Percentiles rank a stretch among this genome's conserved stretches.
phyloP scores from a whole-genome alignment of 1,140 invertebrate species.

The Magallana ariakensis region DNA sequence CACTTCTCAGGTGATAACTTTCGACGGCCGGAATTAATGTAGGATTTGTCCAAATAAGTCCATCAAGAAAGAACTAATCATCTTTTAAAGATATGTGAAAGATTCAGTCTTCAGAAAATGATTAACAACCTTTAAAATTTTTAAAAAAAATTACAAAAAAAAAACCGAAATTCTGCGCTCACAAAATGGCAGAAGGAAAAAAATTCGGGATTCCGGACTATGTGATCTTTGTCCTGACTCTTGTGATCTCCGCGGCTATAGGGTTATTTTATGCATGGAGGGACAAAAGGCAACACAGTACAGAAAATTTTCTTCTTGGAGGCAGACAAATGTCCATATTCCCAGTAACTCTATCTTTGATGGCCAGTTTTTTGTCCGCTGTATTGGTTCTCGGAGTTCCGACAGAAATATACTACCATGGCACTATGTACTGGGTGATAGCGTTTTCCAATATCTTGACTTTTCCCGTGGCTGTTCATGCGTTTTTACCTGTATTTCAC shows the following conservation, averaged over 20 bases:
- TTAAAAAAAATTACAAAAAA: too few species aligned
- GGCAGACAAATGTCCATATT: slow-evolving; percentile 85
- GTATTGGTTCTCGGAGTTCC: slow-evolving; percentile 93
- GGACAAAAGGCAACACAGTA: slow-evolving; percentile 87
- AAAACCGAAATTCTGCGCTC: neutral
- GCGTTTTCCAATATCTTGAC: slow-evolving; percentile 69
- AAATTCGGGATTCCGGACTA: slow-evolving; percentile 72
- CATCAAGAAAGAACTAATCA: neutral
- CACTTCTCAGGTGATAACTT: neutral
- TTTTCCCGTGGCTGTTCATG: slow-evolving; percentile 70
- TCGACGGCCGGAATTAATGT: neutral
- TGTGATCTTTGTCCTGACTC: slow-evolving; percentile 72
- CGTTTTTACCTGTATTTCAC: slow-evolving; percentile 78
- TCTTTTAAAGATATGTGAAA: neutral
- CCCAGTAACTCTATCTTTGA: slow-evolving; percentile 73
- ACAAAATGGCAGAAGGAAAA: neutral
- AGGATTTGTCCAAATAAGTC: neutral
- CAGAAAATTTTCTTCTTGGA: slow-evolving; percentile 88
- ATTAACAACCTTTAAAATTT: neutral
- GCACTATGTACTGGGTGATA: slow-evolving; percentile 72
- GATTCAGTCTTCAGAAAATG: too few species aligned
- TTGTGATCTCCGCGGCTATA: slow-evolving; percentile 70
- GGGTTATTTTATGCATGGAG: slow-evolving; percentile 73
- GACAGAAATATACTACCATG: slow-evolving; percentile 87
- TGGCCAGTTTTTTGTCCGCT: slow-evolving; percentile 90